Conservation (phyloP, 2,797 vertebrate genomes). For the Parauchenoglanis ngamensis region DNA sequence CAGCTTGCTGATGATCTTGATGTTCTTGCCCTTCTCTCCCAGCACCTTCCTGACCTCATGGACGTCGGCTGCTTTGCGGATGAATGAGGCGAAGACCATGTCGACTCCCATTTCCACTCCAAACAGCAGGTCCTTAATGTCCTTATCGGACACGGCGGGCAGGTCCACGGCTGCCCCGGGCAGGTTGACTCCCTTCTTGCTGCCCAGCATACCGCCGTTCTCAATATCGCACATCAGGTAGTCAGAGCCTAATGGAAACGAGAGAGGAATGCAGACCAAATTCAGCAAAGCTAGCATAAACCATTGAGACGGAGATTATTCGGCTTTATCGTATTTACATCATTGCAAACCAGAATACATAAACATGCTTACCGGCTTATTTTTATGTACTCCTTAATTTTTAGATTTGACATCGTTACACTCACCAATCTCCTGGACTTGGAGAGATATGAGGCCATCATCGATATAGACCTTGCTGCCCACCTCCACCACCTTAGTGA, state of each 20-base stretch:
- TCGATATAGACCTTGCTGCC: constrained; percentile 96
- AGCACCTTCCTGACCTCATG: constrained; percentile 88
- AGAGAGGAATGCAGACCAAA: not conserved
- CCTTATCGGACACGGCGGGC: constrained; percentile 93
- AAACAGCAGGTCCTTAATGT: constrained; percentile 89
- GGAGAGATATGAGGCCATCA: constrained; percentile 93
- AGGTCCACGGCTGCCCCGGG: constrained; percentile 93
- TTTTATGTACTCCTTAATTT: not conserved
- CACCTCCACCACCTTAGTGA: constrained; percentile 86
- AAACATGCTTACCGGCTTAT: not conserved
- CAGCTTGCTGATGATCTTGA: constrained; percentile 99
- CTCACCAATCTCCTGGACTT: constrained; percentile 89
- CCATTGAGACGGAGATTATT: not conserved
- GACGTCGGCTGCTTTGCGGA: constrained; percentile 93
- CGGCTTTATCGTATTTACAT: not conserved
- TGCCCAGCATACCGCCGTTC: constrained; percentile 90
- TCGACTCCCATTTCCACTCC: constrained; percentile 91
- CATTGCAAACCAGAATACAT: not conserved
- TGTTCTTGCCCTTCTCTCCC: constrained; percentile 94
- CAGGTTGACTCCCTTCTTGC: constrained; percentile 97
- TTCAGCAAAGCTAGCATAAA: not conserved
- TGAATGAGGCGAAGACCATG: constrained; percentile 98
- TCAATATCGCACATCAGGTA: constrained; percentile 86
- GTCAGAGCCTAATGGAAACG: constrained; percentile 76
- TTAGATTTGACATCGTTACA: not conserved